Percentiles rank a stretch among this genome's conserved stretches.
Conservation (phyloP, 2,113 vertebrate genomes). For the Stercorarius parasiticus region DNA sequence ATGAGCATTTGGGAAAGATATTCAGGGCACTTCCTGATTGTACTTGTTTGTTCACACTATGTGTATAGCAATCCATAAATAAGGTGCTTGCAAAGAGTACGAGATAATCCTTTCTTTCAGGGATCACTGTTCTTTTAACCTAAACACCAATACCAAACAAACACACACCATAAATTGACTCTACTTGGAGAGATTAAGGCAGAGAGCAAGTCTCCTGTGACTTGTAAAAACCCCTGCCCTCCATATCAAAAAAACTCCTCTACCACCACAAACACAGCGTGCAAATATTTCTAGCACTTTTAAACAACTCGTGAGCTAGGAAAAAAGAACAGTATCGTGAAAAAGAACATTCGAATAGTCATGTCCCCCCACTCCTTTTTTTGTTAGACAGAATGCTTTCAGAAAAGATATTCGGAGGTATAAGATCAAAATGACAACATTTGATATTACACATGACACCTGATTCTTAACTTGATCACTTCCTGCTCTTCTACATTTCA, state of each 20-base stretch:
- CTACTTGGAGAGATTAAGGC: neutral
- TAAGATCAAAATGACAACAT: neutral
- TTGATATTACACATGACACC: neutral
- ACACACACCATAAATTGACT: neutral
- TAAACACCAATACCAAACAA: neutral
- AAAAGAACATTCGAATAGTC: neutral
- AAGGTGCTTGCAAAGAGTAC: neutral
- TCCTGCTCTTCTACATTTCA: neutral
- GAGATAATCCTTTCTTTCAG: neutral
- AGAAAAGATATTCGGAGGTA: neutral
- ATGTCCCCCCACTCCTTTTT: fast-evolving
- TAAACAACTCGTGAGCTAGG: neutral
- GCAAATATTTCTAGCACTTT: neutral
- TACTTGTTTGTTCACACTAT: neutral
- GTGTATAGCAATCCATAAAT: neutral
- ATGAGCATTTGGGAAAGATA: neutral
- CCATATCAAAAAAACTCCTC: neutral
- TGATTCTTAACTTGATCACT: neutral
- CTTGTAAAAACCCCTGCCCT: neutral
- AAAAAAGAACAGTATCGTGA: neutral
- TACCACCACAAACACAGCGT: neutral
- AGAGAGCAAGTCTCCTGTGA: neutral
- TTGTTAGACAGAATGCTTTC: neutral
- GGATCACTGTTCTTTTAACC: neutral
- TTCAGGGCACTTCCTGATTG: neutral